Conservation (phyloP, 2,113 vertebrate species). For the Emydura subglobosa region DNA sequence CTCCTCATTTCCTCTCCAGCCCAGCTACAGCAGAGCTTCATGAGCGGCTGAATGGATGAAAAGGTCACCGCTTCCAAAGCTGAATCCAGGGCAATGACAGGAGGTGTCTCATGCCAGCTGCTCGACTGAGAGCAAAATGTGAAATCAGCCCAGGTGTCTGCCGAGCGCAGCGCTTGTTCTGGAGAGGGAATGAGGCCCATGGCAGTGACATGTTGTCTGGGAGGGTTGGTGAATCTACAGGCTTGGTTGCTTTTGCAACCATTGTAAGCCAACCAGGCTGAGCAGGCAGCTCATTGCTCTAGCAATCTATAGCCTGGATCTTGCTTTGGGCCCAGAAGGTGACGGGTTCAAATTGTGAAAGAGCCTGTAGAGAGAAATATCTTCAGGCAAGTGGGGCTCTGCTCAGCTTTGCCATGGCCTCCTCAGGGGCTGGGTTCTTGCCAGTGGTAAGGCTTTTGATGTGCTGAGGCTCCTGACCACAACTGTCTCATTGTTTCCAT, state of each 20-base stretch:
- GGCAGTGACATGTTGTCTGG: background rate
- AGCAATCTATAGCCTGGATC: background rate
- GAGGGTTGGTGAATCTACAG: background rate
- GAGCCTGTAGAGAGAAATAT: background rate
- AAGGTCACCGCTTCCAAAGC: background rate
- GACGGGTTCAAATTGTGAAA: background rate
- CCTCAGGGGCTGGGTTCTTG: too few species aligned
- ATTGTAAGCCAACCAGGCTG: rapidly evolving
- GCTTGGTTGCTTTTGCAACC: background rate
- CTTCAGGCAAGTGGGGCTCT: background rate
- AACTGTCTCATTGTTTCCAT: too few species aligned
- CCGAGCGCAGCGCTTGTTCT: background rate
- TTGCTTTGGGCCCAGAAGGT: background rate
- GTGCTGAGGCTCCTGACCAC: too few species aligned
- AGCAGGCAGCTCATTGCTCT: background rate
- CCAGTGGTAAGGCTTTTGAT: too few species aligned
- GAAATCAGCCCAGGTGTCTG: background rate
- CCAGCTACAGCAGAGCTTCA: background rate
- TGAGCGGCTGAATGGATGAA: too few species aligned
- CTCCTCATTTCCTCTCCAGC: background rate
- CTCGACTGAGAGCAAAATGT: background rate
- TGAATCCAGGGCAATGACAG: background rate
- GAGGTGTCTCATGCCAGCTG: background rate
- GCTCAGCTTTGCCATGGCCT: background rate
- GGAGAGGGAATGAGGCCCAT: background rate